Base-by-base conservation (phyloP, 2,797 vertebrate genomes). In the Bovichtus variegatus region DNA sequence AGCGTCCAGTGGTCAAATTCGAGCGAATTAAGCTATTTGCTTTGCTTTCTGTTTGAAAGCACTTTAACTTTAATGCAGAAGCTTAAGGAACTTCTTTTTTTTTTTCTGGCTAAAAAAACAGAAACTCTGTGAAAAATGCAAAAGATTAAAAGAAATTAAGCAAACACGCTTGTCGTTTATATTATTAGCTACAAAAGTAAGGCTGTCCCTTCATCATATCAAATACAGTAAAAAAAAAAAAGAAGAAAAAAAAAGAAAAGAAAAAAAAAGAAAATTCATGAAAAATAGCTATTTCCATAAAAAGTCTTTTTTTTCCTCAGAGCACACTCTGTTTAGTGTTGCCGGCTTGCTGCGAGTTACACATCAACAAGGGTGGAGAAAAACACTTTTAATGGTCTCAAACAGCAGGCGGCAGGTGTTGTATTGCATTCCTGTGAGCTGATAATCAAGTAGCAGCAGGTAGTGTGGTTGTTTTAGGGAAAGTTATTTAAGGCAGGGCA, bases 371-470 rank as follows among this genome's bases (percentile, higher is more conserved):
- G 16, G 40, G 40, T 27, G n/a, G 34, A 59, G 29, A 61, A 51
- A 66, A 41, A 3, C 29, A 40, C 21, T 38, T 72, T 15, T 47
- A 59, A 36, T 54, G 18, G 49, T 44, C 23, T 27, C n/a, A 41
- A 71, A 36, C 68, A 73, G 69, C 73, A 72, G 72, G 51, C 1
- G 23, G 70, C 61, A 58, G 60, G 64, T 76, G 47, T 53, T 50
- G 25, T 6, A 51, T 10, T 64, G 40, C 47, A 64, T 62, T 67
- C 25, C 70, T 69, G 43, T n/a, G 63, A 73, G 27, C 62, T 63
- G 67, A 65, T 71, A 6, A 47, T 78, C 41, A 63, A 58, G 44
- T 6, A 41, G 57, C 62, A 76, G 46, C 63, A 73, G 51, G 47
- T 63, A 27, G n/a, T 46, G 11, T 15, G 21, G 15, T 6, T 71